Percentiles rank a stretch among this genome's conserved stretches.
phyloP scores from a whole-genome alignment of 2,888 invertebrate genomes.

The Lasius fuliginosus region DNA sequence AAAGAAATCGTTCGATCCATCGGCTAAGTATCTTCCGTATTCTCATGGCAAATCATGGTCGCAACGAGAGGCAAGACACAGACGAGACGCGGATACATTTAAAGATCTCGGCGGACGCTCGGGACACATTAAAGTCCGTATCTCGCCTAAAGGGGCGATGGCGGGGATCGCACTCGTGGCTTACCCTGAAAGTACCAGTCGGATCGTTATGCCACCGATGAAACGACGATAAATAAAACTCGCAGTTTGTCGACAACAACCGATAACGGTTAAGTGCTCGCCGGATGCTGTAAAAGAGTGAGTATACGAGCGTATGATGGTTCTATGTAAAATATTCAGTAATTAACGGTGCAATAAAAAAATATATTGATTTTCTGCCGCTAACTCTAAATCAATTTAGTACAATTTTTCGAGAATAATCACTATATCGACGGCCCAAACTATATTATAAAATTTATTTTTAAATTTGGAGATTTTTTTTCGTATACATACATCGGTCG shows the following conservation, averaged over 20 bases:
- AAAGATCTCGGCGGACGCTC: slow-evolving; percentile 69
- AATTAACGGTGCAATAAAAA: background rate
- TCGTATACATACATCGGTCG: background rate
- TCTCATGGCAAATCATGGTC: slow-evolving; percentile 66
- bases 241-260: slow-evolving; percentile 36
- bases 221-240: slow-evolving; percentile 68
- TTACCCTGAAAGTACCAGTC: slow-evolving; percentile 57
- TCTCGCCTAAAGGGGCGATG: slow-evolving; percentile 68
- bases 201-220: slow-evolving; percentile 63
- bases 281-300: slow-evolving; percentile 34
- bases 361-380: background rate
- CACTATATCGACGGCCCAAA: background rate
- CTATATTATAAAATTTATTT: background rate
- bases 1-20: slow-evolving; percentile 3
- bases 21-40: slow-evolving; percentile 30
- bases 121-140: slow-evolving; percentile 70
- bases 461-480: slow-evolving; percentile 24
- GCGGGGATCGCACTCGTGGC: slow-evolving; percentile 60
- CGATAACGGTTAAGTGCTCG: slow-evolving; percentile 49
- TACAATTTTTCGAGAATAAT: background rate
- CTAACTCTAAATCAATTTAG: background rate
- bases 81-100: slow-evolving; percentile 66
- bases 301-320: slow-evolving; percentile 42
- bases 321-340: background rate
- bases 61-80: slow-evolving; percentile 41